Conservation (phyloP, 2,113 vertebrate species). For the Camelus dromedarius region DNA sequence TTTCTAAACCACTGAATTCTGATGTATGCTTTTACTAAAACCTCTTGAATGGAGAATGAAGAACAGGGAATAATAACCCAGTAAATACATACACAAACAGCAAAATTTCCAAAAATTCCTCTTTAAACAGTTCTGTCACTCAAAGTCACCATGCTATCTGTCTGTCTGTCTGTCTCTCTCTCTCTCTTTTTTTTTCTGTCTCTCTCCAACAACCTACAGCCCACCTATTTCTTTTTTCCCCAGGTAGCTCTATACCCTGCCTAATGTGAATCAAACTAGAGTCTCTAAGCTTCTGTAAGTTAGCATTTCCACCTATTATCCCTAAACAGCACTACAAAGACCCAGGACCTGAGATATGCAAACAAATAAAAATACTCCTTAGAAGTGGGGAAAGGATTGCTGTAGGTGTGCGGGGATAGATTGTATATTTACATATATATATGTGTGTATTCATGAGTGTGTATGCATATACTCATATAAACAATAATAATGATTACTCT, state of each 20-base stretch:
- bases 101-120: neutral
- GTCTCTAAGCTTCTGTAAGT: slow-evolving; percentile 26
- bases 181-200: neutral
- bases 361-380: slow-evolving; percentile 43
- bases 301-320: neutral
- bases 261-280: slow-evolving; percentile 23
- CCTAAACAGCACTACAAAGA: slow-evolving; percentile 16
- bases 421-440: slow-evolving; percentile 8
- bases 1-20: slow-evolving; percentile 30
- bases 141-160: neutral
- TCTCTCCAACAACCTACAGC: neutral
- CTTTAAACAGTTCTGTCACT: slow-evolving; percentile 24
- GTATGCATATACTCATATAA: neutral
- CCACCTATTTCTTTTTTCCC: neutral
- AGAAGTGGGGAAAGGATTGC: neutral
- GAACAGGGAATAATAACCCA: neutral
- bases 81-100: neutral
- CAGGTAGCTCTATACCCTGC: neutral
- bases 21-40: slow-evolving; percentile 28
- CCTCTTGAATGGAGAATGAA: neutral
- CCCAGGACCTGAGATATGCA: slow-evolving; percentile 31
- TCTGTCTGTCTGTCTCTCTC: neutral
- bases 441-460: neutral
- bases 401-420: neutral
- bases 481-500: slow-evolving; percentile 22